A percentile compares a stretch with the other conserved stretches of the same genome.
Evolutionary conservation across 2,888 invertebrate genomes (phyloP).

Genomic region (Dolichomitus sp.): DNA sequence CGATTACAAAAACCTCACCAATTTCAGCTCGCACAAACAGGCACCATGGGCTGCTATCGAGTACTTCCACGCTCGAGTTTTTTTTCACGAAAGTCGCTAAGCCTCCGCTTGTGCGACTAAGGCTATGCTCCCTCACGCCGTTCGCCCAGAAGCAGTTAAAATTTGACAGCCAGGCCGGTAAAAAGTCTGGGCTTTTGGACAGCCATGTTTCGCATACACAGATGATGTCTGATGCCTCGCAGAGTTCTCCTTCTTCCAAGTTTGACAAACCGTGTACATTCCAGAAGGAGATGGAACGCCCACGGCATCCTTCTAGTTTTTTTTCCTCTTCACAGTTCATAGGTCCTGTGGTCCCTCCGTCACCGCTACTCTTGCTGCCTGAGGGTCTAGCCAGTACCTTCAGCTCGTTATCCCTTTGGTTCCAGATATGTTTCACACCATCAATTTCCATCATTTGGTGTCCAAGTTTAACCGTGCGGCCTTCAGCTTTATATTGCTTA

Average conservation of each 20-base stretch:
- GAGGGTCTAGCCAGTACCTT: too few relatives aligned
- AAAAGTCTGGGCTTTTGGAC: neutral
- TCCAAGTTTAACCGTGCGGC: neutral
- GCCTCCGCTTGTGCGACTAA: neutral
- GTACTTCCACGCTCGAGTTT: neutral
- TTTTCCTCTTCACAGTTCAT: too few relatives aligned
- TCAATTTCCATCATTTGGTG: neutral
- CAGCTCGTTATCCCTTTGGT: neutral
- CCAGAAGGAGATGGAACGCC: too few relatives aligned
- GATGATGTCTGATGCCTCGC: too few relatives aligned
- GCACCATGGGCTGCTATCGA: neutral
- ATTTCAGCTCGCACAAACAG: neutral
- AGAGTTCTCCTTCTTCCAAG: too few relatives aligned
- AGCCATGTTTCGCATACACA: slow-evolving; percentile 25
- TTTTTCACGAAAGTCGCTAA: neutral
- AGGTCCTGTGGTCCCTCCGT: too few relatives aligned
- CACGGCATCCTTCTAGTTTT: too few relatives aligned
- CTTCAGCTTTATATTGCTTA: neutral
- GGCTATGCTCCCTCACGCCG: neutral
- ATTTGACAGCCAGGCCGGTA: neutral
- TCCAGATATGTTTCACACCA: neutral
- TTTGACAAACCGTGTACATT: too few relatives aligned
- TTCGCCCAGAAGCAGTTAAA: slow-evolving; percentile 5
- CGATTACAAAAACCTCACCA: neutral
- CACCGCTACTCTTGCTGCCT: too few relatives aligned